Base-by-base conservation (phyloP, 2,113 vertebrate species). In the Albula goreensis region DNA sequence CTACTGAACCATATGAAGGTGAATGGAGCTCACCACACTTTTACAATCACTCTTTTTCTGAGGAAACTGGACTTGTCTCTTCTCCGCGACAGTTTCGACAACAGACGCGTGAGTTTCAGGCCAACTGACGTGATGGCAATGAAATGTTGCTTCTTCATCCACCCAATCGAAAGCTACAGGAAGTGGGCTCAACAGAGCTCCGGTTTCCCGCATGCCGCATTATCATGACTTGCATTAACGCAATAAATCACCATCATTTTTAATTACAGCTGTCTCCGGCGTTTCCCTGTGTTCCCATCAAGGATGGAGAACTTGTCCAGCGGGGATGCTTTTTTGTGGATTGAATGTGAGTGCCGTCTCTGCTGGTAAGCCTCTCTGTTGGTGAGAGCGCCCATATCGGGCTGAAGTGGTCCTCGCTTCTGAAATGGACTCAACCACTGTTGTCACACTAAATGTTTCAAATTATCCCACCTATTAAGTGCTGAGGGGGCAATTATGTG, bases 401-500 rank as follows among this genome's bases (percentile, higher is more conserved):
- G 63, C 48, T 41, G 48, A 70, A 70, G n/a, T 31, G n/a, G 22
- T 74, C 25, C 70, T 31, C 10, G 70, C 31, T 74, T 22, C 70
- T 93, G 92, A 93, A 90, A 87, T 92, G 89, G 86, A 89, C 31
- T 92, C 91, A 92, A 90, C 91, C 86, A 92, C 93, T 92, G 91
- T 87, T 93, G 93, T 93, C 92, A 88, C 92, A 90, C 91, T 92
- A 77, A 74, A 3, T 90, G 91, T 94, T 93, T 93, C 90, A 90
- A 92, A 92, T 92, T 89, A 95, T 93, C 93, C 93, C 92, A 91
- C 88, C 90, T 90, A 89, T 83, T 88, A 90, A 89, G 70, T 90
- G 90, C 87, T 91, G 88, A 91, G 91, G 88, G 88, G 89, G 85
- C 90, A 66, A 5, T 22, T 66, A 15, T 52, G 7, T 92, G 91